These are phyloP conservation scores for Polymixis flavicincta DNA, from an alignment of 2,888 invertebrate species.

Conservation along the genomic window DNA sequence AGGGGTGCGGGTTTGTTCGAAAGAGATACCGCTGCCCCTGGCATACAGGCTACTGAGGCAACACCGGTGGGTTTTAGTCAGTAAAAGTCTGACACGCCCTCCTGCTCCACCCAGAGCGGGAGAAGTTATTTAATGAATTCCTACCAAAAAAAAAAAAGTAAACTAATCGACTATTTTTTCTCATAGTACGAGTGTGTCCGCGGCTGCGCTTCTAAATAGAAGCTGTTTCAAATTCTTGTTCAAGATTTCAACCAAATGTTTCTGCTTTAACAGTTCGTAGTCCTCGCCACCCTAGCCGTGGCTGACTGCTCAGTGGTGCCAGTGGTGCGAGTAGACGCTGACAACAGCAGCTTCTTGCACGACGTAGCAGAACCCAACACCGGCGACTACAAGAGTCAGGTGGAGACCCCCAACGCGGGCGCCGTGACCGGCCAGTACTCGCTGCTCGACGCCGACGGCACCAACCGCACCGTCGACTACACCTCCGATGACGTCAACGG, in stretches of 20 bases:
- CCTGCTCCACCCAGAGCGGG: too few relatives aligned
- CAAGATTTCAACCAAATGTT: not conserved
- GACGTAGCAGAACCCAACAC: conserved; percentile 89
- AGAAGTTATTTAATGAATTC: too few relatives aligned
- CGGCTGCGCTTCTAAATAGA: not conserved
- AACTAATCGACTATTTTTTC: not conserved
- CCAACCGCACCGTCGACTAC: conserved; percentile 90
- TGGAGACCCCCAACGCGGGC: conserved; percentile 89
- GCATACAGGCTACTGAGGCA: too few relatives aligned
- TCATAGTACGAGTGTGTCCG: not conserved
- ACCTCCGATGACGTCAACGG: conserved; percentile 88
- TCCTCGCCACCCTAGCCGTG: conserved; percentile 79
- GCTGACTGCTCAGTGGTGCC: conserved; percentile 81
- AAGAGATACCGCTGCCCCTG: too few relatives aligned
- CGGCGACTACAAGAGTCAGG: conserved; percentile 90
- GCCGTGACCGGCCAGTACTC: conserved; percentile 90
- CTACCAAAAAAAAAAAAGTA: too few relatives aligned
- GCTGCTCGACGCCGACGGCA: conserved; percentile 90
- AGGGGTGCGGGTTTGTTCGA: too few relatives aligned
- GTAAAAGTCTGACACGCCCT: too few relatives aligned
- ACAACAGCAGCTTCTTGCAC: conserved; percentile 87
- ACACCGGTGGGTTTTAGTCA: too few relatives aligned
- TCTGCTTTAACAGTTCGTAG: conserved; percentile 78
- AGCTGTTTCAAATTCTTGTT: not conserved
- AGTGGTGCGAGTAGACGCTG: conserved; percentile 77